Percentiles rank a stretch among this genome's conserved stretches.
Conservation (phyloP, 2,797 vertebrate species). For the Microcaecilia unicolor region DNA sequence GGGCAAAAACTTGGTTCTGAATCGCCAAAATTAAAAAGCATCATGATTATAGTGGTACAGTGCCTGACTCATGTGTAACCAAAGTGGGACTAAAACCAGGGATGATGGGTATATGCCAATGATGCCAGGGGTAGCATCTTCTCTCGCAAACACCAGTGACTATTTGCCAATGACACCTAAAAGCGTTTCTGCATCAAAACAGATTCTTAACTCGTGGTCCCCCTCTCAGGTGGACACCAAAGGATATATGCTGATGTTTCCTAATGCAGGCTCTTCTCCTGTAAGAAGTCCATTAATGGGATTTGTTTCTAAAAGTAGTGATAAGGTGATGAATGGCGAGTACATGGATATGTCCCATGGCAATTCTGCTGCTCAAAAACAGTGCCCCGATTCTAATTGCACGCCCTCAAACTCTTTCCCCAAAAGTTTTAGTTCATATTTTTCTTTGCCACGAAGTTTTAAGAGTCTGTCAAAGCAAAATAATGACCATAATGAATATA, state of each 20-base stretch:
- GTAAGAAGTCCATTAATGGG: constrained; percentile 41
- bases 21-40: constrained; percentile 69
- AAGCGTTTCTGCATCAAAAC: constrained; percentile 58
- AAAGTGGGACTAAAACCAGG: constrained; percentile 63
- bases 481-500: constrained; percentile 75
- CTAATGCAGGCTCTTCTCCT: constrained; percentile 54
- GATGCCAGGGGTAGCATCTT: constrained; percentile 79
- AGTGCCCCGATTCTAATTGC: constrained; percentile 52
- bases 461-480: constrained; percentile 65
- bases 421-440: constrained; percentile 84
- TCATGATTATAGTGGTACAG: constrained; percentile 62
- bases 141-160: constrained; percentile 60
- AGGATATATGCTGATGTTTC: constrained; percentile 98
- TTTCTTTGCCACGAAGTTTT: constrained; percentile 85
- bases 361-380: constrained; percentile 55
- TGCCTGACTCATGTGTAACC: constrained; percentile 52
- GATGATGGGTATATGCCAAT: constrained; percentile 96
- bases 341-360: constrained; percentile 96
- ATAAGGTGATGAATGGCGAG: constrained; percentile 67
- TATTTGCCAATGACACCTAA: constrained; percentile 95
- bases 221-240: constrained; percentile 69
- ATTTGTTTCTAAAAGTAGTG: constrained; percentile 49
- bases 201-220: constrained; percentile 48
- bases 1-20: constrained; percentile 69
- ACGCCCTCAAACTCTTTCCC: too few relatives aligned